A percentile compares a stretch with the other conserved stretches of the same genome.
Conservation (phyloP, 1,140 invertebrate species). For the Cotesia glomerata region DNA sequence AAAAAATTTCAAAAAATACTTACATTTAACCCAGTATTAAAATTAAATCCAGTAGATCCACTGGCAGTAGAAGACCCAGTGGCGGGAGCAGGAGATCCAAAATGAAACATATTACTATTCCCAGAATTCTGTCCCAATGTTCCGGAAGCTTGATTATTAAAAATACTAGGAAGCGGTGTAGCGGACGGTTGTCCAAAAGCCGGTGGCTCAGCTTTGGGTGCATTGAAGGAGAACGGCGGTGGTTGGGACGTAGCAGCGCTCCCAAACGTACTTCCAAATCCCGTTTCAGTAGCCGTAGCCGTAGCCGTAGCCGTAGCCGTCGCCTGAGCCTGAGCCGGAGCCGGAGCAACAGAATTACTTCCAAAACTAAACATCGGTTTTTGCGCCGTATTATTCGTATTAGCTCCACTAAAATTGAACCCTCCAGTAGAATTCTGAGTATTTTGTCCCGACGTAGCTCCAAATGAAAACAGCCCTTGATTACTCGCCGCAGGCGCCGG, state of each 20-base stretch:
- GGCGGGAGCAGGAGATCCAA: conserved; percentile 40
- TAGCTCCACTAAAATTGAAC: conserved; percentile 21
- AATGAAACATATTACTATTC: conserved; percentile 44
- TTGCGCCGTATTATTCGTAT: not conserved
- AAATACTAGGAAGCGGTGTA: conserved; percentile 39
- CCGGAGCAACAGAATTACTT: not conserved
- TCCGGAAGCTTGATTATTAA: conserved; percentile 38
- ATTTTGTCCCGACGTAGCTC: not conserved
- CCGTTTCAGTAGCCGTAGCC: not conserved
- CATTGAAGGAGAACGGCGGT: conserved; percentile 46
- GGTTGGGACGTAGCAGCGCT: not conserved
- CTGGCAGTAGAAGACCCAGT: conserved; percentile 26
- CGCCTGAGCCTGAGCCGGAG: conserved; percentile 1
- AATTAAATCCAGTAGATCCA: conserved; percentile 47
- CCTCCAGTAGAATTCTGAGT: not conserved
- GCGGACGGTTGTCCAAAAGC: conserved; percentile 45
- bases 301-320: not conserved
- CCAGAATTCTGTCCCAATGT: conserved; percentile 33
- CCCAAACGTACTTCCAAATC: conserved; percentile 19
- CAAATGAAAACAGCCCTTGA: conserved; percentile 19
- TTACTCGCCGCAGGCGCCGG: not conserved
- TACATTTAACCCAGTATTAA: conserved; percentile 30
- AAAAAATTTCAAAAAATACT: not conserved
- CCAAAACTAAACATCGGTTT: conserved; percentile 26
- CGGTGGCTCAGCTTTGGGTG: conserved; percentile 43